A percentile compares a stretch with the other conserved stretches of the same genome.
Conservation (phyloP, 2,797 vertebrate genomes). For the Diceros bicornis region DNA sequence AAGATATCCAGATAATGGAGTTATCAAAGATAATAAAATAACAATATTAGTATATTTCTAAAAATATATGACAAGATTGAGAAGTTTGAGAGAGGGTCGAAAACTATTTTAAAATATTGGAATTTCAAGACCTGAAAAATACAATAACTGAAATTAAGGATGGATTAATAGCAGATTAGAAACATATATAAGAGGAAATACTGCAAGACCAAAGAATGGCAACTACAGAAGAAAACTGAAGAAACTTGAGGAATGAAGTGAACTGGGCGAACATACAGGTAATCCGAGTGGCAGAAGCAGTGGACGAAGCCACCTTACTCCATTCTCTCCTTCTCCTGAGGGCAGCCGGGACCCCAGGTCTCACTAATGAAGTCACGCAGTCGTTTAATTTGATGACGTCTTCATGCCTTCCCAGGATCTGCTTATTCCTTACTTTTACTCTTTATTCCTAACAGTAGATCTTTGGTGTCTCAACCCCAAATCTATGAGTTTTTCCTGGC, state of each 20-base stretch:
- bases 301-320: background rate
- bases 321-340: background rate
- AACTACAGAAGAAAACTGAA: background rate
- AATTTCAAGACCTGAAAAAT: background rate
- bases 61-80: background rate
- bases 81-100: background rate
- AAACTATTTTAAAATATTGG: background rate
- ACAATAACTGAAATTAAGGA: background rate
- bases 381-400: background rate
- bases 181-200: background rate
- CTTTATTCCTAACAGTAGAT: background rate
- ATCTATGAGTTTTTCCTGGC: background rate
- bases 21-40: background rate
- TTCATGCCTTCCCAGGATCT: background rate
- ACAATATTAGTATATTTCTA: background rate
- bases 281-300: background rate
- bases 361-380: background rate
- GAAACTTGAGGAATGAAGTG: background rate
- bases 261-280: background rate
- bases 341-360: background rate
- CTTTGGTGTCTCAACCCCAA: background rate
- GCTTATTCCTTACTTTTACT: background rate
- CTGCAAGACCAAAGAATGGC: background rate
- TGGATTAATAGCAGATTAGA: background rate
- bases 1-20: background rate